Evolutionary conservation across 2,888 invertebrate species (phyloP), one percentile per base, ranked within the genome.

Genomic region (Melanostoma mellinum): DNA sequence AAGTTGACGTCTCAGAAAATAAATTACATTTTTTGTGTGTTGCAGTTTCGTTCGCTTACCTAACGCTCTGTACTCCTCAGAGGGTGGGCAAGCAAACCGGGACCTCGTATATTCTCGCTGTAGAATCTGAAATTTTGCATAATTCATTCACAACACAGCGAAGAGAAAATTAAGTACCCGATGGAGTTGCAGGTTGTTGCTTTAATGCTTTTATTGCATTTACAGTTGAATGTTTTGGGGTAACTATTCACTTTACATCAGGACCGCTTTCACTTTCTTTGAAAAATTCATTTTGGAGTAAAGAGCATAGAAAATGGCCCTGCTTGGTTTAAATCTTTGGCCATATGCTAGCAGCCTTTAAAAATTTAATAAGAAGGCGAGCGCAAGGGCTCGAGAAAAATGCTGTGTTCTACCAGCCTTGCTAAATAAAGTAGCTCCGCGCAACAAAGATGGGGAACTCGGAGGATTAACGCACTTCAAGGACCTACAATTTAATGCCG

Each of bases 1-100:
- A 84, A 79, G 79, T 84, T 84, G 84, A 84, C 84, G 84, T 79
- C 84, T 74, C 36, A 79, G 79, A 79, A 75, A 84, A 84, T 84
- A 84, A 84, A 84, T 84, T 84, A 84, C 84, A 69, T 63, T 78
- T 75, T 78, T 73, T 73, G 32, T 69, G 60, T 82, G 82, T 80
- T 80, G 80, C 80, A 71, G 56, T 74, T 82, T 77, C 42, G 53
- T 69, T 73, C 77, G 81, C 67, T 81, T 68, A 82, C 73, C 72
- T 68, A 77, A 77, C 56, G 63, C 77, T 68, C 73, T 82, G 77
- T 73, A 58, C 36, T 63, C 44, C 48, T 36, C 20, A 8, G 63
- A 42, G 53, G 52, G 35, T 33, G 10, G 38, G 56, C 65, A 48
- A 42, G 48, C 5, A 56, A 30, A 6, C 10, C 42, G 50, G 30